Base-by-base conservation (phyloP, 1,140 invertebrate species). In the Diabrotica virgifera region DNA sequence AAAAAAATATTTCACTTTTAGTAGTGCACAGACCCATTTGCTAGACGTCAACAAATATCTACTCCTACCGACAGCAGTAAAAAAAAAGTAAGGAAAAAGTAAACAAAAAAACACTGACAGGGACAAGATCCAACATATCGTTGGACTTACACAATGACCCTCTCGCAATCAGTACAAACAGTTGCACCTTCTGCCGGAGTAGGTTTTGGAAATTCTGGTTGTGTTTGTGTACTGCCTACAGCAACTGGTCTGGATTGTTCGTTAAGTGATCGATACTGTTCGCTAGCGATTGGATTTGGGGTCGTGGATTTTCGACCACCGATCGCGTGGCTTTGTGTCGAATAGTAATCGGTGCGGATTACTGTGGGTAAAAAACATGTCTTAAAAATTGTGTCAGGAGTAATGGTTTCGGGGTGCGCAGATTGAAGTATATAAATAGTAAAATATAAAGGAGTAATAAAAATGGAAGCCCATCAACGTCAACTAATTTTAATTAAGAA, bases 131-230 rank as follows among this genome's bases (percentile, higher is more conserved):
- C 11, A 74, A 69, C 67, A 80, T 80, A 79, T 77, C 76, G 78
- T 80, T 75, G 71, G 79, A 85, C 85, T 92, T 90, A 92, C 90
- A 89, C 87, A 78, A 92, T 89, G 77, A 85, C 83, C 74, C 85
- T 83, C 81, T 88, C 86, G 81, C 90, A 92, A 75, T 87, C 88
- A 77, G 81, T 84, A 83, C 90, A 92, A 78, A 84, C 82, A 56
- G 88, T 86, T 52, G 82, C 82, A 72, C 83, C 83, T 67, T 68
- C 71, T 54, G 55, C 64, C 57, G 62, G 61, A 69, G 75, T 54
- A 12, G 11, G 38, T 52, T 77, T 54, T 11, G 63, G 37, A 3
- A 35, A 8, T 14, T 54, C 8, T 63, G 36, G n/a, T 55, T 62
- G 38, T 40, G 37, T 12, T 46, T 46, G 51, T 53, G 40, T 46